Conservation (phyloP, 2,797 vertebrate species). For the Enteromius viviparus region DNA sequence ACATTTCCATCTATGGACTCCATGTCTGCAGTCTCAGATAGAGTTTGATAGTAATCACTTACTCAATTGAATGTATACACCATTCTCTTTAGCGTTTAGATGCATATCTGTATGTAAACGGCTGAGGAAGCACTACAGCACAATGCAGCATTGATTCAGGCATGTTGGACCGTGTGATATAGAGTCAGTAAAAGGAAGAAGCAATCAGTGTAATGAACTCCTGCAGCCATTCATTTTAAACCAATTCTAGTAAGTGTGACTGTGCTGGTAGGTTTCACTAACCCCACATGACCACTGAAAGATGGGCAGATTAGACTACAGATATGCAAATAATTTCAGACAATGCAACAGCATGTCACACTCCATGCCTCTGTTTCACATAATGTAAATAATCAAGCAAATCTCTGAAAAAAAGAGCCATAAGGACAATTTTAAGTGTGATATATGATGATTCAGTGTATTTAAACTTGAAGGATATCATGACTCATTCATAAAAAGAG, state of each 20-base stretch:
- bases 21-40: not conserved
- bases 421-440: not conserved
- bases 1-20: not conserved
- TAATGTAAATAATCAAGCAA: not conserved
- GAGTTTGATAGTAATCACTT: conserved; percentile 17
- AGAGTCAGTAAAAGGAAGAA: conserved; percentile 4
- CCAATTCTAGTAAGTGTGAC: conserved; percentile 17
- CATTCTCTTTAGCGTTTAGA: not conserved
- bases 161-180: not conserved
- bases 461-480: not conserved
- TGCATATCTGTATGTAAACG: not conserved
- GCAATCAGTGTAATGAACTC: conserved; percentile 29
- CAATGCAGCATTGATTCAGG: conserved; percentile 16
- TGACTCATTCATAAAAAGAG: not conserved
- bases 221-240: conserved; percentile 1
- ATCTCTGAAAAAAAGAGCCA: not conserved
- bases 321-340: not conserved
- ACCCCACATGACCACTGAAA: not conserved
- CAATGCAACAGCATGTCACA: not conserved
- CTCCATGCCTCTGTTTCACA: not conserved
- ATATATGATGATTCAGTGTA: not conserved
- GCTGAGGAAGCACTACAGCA: conserved; percentile 9
- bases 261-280: conserved; percentile 2
- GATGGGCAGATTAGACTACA: not conserved
- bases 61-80: not conserved